Evolutionary conservation across 1,140 invertebrate species (phyloP), one percentile per base, ranked within the genome.

Genomic region (Drosophila nigromelanica): DNA sequence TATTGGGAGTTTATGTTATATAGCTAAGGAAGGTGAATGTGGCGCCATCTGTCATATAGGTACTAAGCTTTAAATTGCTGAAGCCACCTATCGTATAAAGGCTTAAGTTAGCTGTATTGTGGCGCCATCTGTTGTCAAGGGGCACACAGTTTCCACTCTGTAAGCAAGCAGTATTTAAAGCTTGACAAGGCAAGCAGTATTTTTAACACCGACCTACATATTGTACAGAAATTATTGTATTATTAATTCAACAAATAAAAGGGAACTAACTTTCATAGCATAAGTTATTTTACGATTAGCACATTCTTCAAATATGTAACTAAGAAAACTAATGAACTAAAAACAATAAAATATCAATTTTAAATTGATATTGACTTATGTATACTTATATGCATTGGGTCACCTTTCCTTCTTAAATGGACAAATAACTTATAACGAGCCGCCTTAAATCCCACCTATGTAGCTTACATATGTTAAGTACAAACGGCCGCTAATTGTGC

Each of bases 401-500:
- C 24, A n/a, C 12, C 3, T 48, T 27, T 27, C 4, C 21, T 27
- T 6, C n/a, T 11, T 5, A 12, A 10, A 40, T 24, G 0, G 6
- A 7, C 61, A 78, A 61, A 55, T 58, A 61, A 33, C 15, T 55
- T 55, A 52, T 52, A 18, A 45, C 45, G 30, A 30, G 40, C 54
- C 39, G 50, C 48, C 54, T 50, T 62, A 63, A 77, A 85, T 70
- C 67, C 76, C 81, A 77, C 78, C 80, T 73, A 71, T 76, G 43
- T 47, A 52, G 63, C 47, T 74, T 67, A 86, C 81, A 85, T 71
- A 75, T 86, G 81, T 81, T 72, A 66, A 70, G 78, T 66, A 63
- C 70, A 66, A 80, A 56, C 78, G 60, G 52, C 37, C 74, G 82
- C 81, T 87, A 85, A 85, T 85, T 87, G 82, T 75, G 70, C 62